Conservation (phyloP, 2,797 vertebrate species). For the Sebastes oblongus region DNA sequence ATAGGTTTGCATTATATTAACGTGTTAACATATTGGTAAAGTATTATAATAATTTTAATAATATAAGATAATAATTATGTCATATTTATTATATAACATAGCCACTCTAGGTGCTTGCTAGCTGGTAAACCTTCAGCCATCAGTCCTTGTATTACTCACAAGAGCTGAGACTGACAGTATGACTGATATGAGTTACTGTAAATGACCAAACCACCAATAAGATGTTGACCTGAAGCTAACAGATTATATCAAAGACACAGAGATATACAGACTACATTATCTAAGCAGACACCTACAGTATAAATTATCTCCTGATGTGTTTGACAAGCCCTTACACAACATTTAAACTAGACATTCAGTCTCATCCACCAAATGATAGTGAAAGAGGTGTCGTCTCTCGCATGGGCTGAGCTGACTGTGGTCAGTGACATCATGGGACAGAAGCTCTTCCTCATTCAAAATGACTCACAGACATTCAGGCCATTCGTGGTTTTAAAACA, state of each 20-base stretch:
- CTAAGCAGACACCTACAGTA: neutral
- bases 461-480: constrained; percentile 48
- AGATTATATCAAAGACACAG: neutral
- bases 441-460: constrained; percentile 87
- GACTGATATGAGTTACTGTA: neutral
- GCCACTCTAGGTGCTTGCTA: neutral
- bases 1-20: neutral
- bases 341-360: neutral
- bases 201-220: neutral
- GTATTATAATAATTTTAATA: neutral
- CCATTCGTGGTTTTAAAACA: constrained; percentile 37
- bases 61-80: neutral
- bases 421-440: constrained; percentile 81
- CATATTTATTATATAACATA: neutral
- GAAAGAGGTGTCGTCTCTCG: constrained; percentile 9
- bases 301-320: neutral
- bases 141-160: neutral
- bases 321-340: neutral
- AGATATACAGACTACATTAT: neutral
- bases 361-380: neutral
- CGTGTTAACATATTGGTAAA: neutral
- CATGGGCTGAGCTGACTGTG: constrained; percentile 54
- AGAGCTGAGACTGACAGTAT: neutral
- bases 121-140: neutral
- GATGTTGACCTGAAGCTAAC: neutral